Percentiles rank a stretch among this genome's conserved stretches.
Conservation (phyloP, 2,888 invertebrate genomes). For the Acanthoscelides obtectus region DNA sequence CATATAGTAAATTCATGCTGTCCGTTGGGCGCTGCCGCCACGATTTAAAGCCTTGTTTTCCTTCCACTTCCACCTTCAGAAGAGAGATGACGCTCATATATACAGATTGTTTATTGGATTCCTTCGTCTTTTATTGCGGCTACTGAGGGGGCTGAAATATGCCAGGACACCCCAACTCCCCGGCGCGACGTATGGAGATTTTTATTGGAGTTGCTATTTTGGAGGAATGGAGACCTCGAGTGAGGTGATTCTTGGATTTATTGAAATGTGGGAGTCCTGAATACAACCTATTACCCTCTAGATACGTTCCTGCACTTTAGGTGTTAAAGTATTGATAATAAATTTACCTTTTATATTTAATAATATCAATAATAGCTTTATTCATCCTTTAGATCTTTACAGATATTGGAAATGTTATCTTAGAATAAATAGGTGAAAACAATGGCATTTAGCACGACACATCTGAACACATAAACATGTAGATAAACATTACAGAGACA, state of each 20-base stretch:
- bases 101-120: slow-evolving; percentile 17
- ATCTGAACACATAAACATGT: too few species aligned
- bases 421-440: too few species aligned
- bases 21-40: slow-evolving; percentile 6
- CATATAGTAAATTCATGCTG: not conserved
- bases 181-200: not conserved
- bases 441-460: too few species aligned
- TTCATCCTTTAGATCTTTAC: too few species aligned
- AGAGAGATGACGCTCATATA: slow-evolving; percentile 9
- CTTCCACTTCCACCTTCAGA: slow-evolving; percentile 4
- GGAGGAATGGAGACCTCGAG: not conserved
- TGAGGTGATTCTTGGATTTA: not conserved
- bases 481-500: too few species aligned
- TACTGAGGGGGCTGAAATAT: not conserved
- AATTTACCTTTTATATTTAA: too few species aligned
- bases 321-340: too few species aligned
- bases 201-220: not conserved
- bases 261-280: not conserved
- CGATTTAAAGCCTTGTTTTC: slow-evolving; percentile 17
- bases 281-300: too few species aligned
- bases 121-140: slow-evolving; percentile 4
- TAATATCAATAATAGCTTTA: too few species aligned
- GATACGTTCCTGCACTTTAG: too few species aligned
- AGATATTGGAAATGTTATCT: too few species aligned
- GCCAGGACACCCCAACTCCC: not conserved